Evolutionary conservation across 2,113 vertebrate species (phyloP).

Genomic region (Emydura subglobosa): DNA sequence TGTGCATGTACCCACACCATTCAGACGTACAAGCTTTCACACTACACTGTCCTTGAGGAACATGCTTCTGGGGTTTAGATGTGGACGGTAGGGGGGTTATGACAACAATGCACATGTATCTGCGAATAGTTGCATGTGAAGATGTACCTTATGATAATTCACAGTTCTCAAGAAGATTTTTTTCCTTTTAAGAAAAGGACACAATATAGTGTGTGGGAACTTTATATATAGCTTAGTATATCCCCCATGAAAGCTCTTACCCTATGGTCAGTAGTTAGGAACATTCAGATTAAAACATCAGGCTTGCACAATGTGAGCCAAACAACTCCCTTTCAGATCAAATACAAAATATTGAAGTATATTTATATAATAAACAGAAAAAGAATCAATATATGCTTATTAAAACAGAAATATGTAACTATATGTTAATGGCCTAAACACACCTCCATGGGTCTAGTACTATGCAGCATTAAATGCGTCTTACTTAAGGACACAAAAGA

Average conservation of each 20-base stretch:
- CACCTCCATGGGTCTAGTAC: not conserved
- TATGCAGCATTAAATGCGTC: not conserved
- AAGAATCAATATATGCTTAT: not conserved
- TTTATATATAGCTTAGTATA: not conserved
- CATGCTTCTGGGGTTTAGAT: not conserved
- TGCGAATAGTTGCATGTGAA: no score
- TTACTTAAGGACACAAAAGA: not conserved
- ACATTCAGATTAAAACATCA: not conserved
- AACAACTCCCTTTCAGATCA: not conserved
- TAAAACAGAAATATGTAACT: not conserved
- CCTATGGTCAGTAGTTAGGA: not conserved
- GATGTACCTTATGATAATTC: not conserved
- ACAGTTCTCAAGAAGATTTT: not conserved
- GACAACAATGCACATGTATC: not conserved
- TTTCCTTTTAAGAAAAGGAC: not conserved
- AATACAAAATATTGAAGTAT: rapidly evolving
- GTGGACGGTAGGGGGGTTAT: not conserved
- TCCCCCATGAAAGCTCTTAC: not conserved
- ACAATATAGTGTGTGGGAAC: not conserved
- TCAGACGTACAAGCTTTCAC: not conserved
- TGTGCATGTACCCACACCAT: not conserved
- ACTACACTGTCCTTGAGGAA: not conserved
- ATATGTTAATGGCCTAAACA: not conserved
- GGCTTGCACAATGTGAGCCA: not conserved
- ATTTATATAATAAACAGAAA: not conserved